Conservation (phyloP, 2,888 invertebrate genomes). For the Drosophila mettleri region DNA sequence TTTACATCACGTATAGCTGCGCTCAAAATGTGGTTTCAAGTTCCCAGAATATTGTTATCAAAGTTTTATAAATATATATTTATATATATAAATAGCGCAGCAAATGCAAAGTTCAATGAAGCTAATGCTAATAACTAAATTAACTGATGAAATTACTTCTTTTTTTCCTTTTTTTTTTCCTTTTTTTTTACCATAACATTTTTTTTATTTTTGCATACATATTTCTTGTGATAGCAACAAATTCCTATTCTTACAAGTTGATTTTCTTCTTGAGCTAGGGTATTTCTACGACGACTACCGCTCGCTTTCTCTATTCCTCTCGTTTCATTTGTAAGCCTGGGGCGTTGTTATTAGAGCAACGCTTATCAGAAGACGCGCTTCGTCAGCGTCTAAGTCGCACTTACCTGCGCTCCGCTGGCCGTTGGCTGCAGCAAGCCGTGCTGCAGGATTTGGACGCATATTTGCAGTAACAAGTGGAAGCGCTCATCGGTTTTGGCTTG, state of each 20-base stretch:
- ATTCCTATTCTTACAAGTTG: background rate
- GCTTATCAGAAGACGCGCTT: conserved; percentile 2
- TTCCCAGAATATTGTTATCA: too few relatives aligned
- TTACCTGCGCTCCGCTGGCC: conserved; percentile 24
- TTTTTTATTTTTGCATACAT: too few relatives aligned
- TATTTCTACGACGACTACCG: background rate
- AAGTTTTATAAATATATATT: too few relatives aligned
- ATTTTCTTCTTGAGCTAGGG: background rate
- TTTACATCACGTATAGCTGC: too few relatives aligned
- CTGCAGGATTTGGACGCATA: conserved; percentile 70
- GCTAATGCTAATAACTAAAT: too few relatives aligned
- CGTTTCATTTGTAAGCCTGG: background rate
- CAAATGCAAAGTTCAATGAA: too few relatives aligned
- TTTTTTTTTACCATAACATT: too few relatives aligned
- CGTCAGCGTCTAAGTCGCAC: background rate
- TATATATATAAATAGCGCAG: too few relatives aligned
- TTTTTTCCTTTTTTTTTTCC: too few relatives aligned
- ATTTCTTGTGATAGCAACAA: too few relatives aligned
- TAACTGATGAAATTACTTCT: too few relatives aligned
- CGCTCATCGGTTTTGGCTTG: conserved; percentile 54
- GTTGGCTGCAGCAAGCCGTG: conserved; percentile 65
- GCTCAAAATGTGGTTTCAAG: too few relatives aligned
- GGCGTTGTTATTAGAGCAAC: conserved; percentile 34
- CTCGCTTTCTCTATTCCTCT: background rate
- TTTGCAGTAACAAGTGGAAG: conserved; percentile 55